A percentile compares a stretch with the other conserved stretches of the same genome.
These are phyloP conservation scores for Euwallacea similis DNA, from an alignment of 1,140 invertebrate genomes.

Conservation along the genomic window DNA sequence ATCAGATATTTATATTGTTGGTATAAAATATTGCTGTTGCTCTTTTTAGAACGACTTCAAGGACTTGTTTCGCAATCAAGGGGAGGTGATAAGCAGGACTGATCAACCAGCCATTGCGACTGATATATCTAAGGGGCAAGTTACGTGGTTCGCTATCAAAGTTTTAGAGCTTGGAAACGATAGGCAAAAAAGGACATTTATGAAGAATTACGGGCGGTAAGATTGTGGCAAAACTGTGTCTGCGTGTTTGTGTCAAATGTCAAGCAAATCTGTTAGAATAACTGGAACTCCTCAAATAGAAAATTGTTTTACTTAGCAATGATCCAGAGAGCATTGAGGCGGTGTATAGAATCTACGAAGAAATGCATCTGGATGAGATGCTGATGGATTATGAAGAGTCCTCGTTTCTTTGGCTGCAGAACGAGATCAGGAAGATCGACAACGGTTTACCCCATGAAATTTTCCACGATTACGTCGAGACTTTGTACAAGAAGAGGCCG, in stretches of 20 bases:
- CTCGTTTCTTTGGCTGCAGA: background rate
- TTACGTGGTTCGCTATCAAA: background rate
- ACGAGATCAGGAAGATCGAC: background rate
- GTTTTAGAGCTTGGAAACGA: background rate
- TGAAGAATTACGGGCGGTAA: slow-evolving; percentile 1
- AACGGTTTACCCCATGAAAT: slow-evolving; percentile 4
- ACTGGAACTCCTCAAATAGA: background rate
- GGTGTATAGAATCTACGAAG: background rate
- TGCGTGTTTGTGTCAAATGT: too few species aligned
- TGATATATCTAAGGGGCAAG: background rate
- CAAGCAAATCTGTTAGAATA: background rate
- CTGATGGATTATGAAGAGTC: background rate
- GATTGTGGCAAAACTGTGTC: too few species aligned
- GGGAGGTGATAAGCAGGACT: background rate
- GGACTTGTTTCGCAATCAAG: slow-evolving; percentile 1
- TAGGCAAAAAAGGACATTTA: background rate
- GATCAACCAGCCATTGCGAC: background rate
- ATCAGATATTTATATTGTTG: background rate
- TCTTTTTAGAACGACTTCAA: slow-evolving; percentile 6
- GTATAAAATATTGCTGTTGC: background rate
- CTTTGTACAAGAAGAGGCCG: background rate
- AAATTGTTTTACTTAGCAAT: background rate
- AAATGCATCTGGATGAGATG: background rate
- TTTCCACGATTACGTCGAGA: background rate
- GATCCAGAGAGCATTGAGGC: background rate